These are phyloP conservation scores for Drosophila erecta DNA, from an alignment of 1,140 invertebrate species.

Conservation along the genomic window DNA sequence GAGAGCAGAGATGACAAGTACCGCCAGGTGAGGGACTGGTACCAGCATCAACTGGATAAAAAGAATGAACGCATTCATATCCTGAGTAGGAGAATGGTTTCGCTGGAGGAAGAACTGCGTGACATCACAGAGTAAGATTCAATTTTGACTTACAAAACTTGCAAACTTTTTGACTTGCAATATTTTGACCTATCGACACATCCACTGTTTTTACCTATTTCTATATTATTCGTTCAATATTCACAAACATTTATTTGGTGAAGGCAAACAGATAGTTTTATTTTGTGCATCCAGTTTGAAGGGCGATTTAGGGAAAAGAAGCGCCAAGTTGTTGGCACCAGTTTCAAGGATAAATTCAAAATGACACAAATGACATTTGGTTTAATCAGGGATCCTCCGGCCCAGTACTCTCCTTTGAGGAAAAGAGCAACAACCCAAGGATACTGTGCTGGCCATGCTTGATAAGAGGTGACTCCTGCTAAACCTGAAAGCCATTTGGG, in stretches of 20 bases:
- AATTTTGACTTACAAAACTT: too few species aligned
- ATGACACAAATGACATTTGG: too few species aligned
- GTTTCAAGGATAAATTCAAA: too few species aligned
- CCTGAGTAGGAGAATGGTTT: neutral
- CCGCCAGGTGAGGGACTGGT: neutral
- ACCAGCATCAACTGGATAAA: constrained; percentile 8
- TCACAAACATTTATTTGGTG: too few species aligned
- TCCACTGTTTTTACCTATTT: too few species aligned
- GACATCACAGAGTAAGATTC: constrained; percentile 1
- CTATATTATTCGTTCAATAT: too few species aligned
- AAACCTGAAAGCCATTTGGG: neutral
- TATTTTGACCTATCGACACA: too few species aligned
- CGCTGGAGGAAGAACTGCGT: constrained; percentile 7
- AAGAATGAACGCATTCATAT: constrained; percentile 19
- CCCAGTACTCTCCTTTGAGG: neutral
- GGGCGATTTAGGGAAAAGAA: neutral
- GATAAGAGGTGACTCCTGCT: fast-evolving
- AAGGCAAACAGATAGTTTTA: constrained; percentile 20
- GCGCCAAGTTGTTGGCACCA: constrained; percentile 18
- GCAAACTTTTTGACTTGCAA: too few species aligned
- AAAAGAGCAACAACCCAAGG: constrained; percentile 8
- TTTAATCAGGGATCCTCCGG: constrained; percentile 3
- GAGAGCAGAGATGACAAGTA: constrained; percentile 6
- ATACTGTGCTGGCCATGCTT: neutral
- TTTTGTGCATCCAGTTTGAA: constrained; percentile 7